phyloP scores from a whole-genome alignment of 2,888 invertebrate species.

The Aproaerema taeniolella region DNA sequence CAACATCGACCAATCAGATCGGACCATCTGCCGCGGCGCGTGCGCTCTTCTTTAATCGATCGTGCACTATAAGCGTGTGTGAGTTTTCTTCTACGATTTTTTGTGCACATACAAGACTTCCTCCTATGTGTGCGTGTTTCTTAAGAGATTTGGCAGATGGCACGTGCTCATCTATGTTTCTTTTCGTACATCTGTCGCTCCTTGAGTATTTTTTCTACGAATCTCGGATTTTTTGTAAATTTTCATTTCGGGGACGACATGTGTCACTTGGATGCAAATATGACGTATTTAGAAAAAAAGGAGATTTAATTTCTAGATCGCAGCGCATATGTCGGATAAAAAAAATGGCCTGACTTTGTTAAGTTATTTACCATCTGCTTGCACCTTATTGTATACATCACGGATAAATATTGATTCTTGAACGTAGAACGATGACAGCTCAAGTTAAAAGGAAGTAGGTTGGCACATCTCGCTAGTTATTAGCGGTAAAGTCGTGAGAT shows the following conservation, averaged over 20 bases:
- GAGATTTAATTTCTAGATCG: constrained; percentile 51
- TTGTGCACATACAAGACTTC: constrained; percentile 39
- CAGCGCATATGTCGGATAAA: constrained; percentile 62
- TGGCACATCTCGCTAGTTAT: too few relatives aligned
- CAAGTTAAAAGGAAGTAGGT: too few relatives aligned
- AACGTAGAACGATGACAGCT: too few relatives aligned
- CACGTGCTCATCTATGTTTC: constrained; percentile 64
- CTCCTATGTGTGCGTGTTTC: constrained; percentile 48
- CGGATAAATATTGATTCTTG: constrained; percentile 6
- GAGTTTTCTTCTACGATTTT: constrained; percentile 45
- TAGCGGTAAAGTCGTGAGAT: too few relatives aligned
- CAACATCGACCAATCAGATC: constrained; percentile 58
- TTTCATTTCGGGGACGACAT: constrained; percentile 43
- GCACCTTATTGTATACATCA: constrained; percentile 43
- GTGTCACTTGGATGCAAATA: constrained; percentile 73
- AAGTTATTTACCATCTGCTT: constrained; percentile 53
- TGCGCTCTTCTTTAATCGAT: constrained; percentile 64
- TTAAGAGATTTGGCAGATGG: constrained; percentile 75
- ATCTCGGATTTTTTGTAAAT: constrained; percentile 41
- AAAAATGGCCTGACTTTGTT: constrained; percentile 62
- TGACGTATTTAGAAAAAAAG: constrained; percentile 46
- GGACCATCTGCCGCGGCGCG: constrained; percentile 67
- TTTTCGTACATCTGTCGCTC: constrained; percentile 70
- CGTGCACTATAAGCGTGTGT: constrained; percentile 39
- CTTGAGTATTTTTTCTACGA: constrained; percentile 51